phyloP scores from a whole-genome alignment of 2,113 vertebrate genomes.

The Passer domesticus region DNA sequence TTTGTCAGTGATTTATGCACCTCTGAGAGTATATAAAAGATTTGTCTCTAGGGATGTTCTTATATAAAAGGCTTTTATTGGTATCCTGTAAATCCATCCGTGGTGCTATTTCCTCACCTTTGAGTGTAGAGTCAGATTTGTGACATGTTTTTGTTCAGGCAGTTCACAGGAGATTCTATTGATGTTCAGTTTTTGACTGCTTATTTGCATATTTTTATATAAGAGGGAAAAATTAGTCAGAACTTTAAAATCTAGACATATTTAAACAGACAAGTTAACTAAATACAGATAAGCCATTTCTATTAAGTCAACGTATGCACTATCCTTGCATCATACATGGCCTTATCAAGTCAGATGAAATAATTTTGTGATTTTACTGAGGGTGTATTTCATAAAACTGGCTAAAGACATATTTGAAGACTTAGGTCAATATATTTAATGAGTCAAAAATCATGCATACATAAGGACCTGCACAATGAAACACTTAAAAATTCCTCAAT shows the following conservation, averaged over 20 bases:
- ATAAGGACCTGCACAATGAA: background rate
- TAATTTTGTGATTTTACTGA: background rate
- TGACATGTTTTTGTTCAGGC: background rate
- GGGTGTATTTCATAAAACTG: background rate
- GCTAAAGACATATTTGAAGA: background rate
- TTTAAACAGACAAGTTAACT: background rate
- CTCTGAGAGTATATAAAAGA: conserved; percentile 30
- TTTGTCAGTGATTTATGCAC: conserved; percentile 46
- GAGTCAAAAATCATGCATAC: background rate
- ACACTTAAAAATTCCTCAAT: background rate
- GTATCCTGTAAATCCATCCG: background rate
- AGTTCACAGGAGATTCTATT: background rate
- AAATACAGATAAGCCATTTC: background rate
- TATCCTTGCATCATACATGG: background rate
- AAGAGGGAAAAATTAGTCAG: background rate
- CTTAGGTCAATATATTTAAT: background rate
- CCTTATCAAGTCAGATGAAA: background rate
- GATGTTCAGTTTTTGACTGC: background rate
- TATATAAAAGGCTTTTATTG: conserved; percentile 38
- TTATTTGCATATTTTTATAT: background rate
- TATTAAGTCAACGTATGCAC: background rate
- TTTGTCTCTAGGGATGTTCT: background rate
- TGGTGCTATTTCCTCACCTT: background rate
- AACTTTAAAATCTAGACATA: background rate
- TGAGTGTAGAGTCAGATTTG: background rate